Conservation (phyloP, 92 coral and sea anemone genomes). For the Actinostola sp. region DNA sequence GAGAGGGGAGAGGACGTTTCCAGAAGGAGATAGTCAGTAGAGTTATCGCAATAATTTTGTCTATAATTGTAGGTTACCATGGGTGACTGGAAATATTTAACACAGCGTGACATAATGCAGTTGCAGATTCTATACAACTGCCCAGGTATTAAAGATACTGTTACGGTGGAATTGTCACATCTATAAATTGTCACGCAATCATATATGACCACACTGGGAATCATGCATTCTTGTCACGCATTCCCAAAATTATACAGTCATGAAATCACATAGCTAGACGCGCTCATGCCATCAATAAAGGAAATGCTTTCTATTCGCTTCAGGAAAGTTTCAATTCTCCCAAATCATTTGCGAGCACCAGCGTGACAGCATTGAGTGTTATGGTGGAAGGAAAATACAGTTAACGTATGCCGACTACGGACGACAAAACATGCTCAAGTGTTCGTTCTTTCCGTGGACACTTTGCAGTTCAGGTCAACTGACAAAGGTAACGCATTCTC, state of each 20-base stretch:
- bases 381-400: slow-evolving; percentile 42
- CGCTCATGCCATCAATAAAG: not conserved
- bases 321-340: slow-evolving; percentile 18
- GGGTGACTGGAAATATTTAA: slow-evolving; percentile 38
- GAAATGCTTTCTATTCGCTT: not conserved
- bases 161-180: too few relatives aligned
- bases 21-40: too few relatives aligned
- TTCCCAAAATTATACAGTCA: too few relatives aligned
- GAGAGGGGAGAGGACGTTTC: too few relatives aligned
- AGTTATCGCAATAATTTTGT: too few relatives aligned
- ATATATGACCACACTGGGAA: too few relatives aligned
- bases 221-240: too few relatives aligned
- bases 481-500: slow-evolving; percentile 12
- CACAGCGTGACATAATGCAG: slow-evolving; percentile 18
- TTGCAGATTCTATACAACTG: slow-evolving; percentile 26
- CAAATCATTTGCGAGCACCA: slow-evolving; percentile 24
- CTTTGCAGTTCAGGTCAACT: slow-evolving; percentile 23
- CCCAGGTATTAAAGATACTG: slow-evolving; percentile 35
- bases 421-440: slow-evolving; percentile 22
- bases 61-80: slow-evolving; percentile 17
- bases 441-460: slow-evolving; percentile 36
- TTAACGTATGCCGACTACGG: slow-evolving; percentile 39
- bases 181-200: too few relatives aligned
- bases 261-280: too few relatives aligned
- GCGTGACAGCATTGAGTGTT: slow-evolving; percentile 17